Evolutionary conservation across 2,888 invertebrate genomes (phyloP), one percentile per base, ranked within the genome.

Genomic region (Rhamnusium bicolor): DNA sequence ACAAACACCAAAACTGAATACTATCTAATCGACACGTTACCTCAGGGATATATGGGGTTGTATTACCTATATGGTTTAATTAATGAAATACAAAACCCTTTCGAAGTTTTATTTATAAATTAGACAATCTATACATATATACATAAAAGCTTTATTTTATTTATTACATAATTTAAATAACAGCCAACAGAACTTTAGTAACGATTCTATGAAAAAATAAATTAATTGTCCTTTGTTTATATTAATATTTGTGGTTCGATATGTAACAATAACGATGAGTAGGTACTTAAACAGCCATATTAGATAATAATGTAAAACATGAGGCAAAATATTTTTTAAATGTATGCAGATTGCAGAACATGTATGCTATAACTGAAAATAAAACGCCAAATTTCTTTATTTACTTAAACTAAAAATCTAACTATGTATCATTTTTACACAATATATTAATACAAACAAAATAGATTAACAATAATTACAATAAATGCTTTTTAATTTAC

Each of bases 101-200:
- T 40, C 3, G 4, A n/a, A 2, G 4, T 16, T 58, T 58, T 58
- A 58, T 58, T 58, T 32, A 58, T 29, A 58, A 58, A 58, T 27
- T 58, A 58, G 58, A 16, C 51, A 51, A 12, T 51, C 51, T 51
- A 51, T 51, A 51, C 51, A 51, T 58, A 27, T 58, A 58, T 27
- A 29, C 56, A 27, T 29, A 58, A 1, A 58, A 32, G 32, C 58
- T 3, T 32, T 58, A 32, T 58, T 58, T 58, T 2, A 58, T 54
- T 54, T 54, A 14, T 24, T 14, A 54, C 14, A 27, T 2, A 58
- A 40, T 40, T 32, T 58, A 58, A 7, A 24, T n/a, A 24, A 54
- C 14, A 54, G 24, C 8, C 18, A 49, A 51, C 51, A 19, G 18
- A 16, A 18, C 19, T 51, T 51, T 51, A 18, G 51, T 19, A 12